Evolutionary conservation across 2,113 vertebrate genomes (phyloP), one percentile per base, ranked within the genome.

Genomic region (Limnothrissa miodon): DNA sequence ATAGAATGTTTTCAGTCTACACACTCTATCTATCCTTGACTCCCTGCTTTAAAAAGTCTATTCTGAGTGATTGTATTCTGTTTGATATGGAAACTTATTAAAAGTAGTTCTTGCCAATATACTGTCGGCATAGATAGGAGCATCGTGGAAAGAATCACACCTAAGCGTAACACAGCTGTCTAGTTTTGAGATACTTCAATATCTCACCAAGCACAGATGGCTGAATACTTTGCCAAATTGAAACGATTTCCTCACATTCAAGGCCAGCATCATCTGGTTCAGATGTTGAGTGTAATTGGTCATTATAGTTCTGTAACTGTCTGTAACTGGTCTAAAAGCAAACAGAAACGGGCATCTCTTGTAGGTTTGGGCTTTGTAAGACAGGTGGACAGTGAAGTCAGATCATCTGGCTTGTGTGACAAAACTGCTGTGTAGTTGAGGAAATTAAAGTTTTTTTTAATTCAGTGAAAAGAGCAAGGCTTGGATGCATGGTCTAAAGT

Each of bases 81-180:
- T 74, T 74, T 74, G 66, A 74, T 74, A 74, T 74, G 66, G 33
- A 74, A 33, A 74, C 11, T 74, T 74, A 39, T 74, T 74, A 74
- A 66, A 66, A 74, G 33, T 33, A 74, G 66, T 74, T 74, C 29
- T 74, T 74, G 66, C 66, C 66, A 74, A 74, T 74, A 17, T 39
- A 33, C 29, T 36, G 66, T 39, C 36, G 66, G 66, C 66, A 9
- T 0, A 33, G 25, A 74, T 15, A 15, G 66, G 29, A 33, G 33
- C 5, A 25, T 66, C 10, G 66, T 74, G 66, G 33, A 33, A 74
- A 74, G 66, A 15, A 74, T 74, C 66, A 74, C 66, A 36, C 33
- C 66, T 10, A 74, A 74, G 66, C 29, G n/a, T n/a, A n/a, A 74
- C 59, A 62, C 66, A 74, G 66, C 66, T 74, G 33, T 36, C 13